Evolutionary conservation across 1,140 invertebrate genomes (phyloP).

Genomic region (Nymphalis io): DNA sequence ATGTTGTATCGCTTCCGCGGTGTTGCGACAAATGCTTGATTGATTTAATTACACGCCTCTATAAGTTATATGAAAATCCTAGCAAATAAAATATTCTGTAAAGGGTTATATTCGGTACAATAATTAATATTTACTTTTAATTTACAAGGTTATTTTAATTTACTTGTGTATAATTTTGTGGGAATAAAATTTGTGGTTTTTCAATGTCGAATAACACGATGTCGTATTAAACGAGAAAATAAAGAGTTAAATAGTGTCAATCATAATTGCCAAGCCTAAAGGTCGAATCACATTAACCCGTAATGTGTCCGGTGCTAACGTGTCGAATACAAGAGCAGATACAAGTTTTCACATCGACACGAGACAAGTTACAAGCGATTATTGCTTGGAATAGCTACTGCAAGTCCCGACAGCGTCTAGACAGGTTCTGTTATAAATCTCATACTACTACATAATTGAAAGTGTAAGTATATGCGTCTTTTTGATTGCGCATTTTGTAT

Average conservation of each 20-base stretch:
- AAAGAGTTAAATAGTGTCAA: neutral
- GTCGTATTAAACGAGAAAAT: slow-evolving; percentile 6
- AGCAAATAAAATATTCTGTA: neutral
- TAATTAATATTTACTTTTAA: slow-evolving; percentile 8
- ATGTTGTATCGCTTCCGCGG: slow-evolving; percentile 26
- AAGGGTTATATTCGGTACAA: neutral
- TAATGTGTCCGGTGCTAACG: too few relatives aligned
- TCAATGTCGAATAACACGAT: slow-evolving; percentile 2
- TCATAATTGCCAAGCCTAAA: neutral
- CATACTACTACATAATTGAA: too few relatives aligned
- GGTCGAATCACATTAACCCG: neutral
- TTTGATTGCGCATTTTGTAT: too few relatives aligned
- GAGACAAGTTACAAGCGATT: too few relatives aligned
- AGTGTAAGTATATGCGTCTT: too few relatives aligned
- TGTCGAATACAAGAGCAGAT: too few relatives aligned
- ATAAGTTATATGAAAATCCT: neutral
- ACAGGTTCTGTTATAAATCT: too few relatives aligned
- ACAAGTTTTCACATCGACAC: too few relatives aligned
- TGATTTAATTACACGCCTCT: slow-evolving; percentile 32
- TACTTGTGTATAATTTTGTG: neutral
- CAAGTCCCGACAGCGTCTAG: too few relatives aligned
- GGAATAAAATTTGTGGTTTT: neutral
- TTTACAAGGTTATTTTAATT: slow-evolving; percentile 9
- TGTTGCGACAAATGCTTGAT: slow-evolving; percentile 30
- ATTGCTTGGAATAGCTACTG: too few relatives aligned